A percentile compares a stretch with the other conserved stretches of the same genome.
These are phyloP conservation scores for Nephrotoma guestfalica DNA, from an alignment of 2,888 invertebrate genomes.

Conservation along the genomic window DNA sequence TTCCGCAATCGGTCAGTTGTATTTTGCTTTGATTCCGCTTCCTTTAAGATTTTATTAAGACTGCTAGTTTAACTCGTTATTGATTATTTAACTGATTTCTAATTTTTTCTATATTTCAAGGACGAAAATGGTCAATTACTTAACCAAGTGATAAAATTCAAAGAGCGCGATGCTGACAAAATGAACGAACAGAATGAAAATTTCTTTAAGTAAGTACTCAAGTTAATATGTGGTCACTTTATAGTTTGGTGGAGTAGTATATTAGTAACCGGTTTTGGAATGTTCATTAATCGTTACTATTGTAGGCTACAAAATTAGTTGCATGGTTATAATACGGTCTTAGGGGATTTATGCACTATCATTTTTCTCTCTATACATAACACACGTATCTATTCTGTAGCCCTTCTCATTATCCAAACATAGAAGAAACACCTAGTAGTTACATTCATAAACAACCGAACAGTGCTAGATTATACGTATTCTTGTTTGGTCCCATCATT, in stretches of 20 bases:
- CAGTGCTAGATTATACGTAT: background rate
- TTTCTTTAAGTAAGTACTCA: slow-evolving; percentile 59
- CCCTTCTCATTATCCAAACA: background rate
- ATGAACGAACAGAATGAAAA: slow-evolving; percentile 96
- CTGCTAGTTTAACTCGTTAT: too few relatives aligned
- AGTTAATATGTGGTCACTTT: background rate
- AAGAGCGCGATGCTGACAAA: slow-evolving; percentile 88
- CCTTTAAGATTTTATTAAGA: background rate
- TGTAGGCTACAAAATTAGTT: too few relatives aligned
- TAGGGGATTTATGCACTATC: background rate
- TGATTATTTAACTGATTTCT: background rate
- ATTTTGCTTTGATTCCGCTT: background rate
- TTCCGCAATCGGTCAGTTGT: background rate
- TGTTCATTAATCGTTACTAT: too few relatives aligned
- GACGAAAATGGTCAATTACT: slow-evolving; percentile 76
- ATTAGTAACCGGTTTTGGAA: too few relatives aligned
- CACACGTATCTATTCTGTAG: background rate
- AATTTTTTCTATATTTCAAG: slow-evolving; percentile 36
- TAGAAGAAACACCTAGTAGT: background rate
- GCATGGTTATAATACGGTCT: too few relatives aligned
- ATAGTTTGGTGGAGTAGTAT: background rate
- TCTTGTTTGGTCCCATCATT: background rate
- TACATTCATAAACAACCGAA: too few relatives aligned
- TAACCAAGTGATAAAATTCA: slow-evolving; percentile 78
- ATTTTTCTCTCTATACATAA: background rate